Evolutionary conservation across 1,140 invertebrate species (phyloP).

Genomic region (Teleopsis dalmanni): DNA sequence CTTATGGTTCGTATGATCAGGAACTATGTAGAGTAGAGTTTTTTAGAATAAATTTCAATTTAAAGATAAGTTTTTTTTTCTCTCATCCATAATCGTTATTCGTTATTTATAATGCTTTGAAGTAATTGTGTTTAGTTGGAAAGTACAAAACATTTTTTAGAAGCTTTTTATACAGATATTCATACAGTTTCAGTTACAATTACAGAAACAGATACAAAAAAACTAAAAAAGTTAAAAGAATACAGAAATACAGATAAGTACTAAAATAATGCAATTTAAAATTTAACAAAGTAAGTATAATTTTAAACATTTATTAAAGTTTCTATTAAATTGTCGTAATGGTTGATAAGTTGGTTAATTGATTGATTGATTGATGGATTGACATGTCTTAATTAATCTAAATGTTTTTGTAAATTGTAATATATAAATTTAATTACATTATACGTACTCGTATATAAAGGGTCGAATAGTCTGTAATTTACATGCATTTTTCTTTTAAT

Average conservation of each 20-base stretch:
- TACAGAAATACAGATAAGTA: background rate
- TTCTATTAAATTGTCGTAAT: conserved; percentile 44
- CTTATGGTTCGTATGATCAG: too few relatives aligned
- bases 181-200: background rate
- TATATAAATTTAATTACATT: conserved; percentile 9
- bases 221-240: background rate
- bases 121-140: too few relatives aligned
- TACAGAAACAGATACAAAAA: background rate
- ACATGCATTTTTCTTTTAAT: too few relatives aligned
- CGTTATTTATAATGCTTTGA: too few relatives aligned
- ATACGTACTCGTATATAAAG: too few relatives aligned
- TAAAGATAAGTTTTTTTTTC: too few relatives aligned
- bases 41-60: too few relatives aligned
- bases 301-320: conserved; percentile 36
- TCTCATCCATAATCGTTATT: too few relatives aligned
- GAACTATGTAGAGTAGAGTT: too few relatives aligned
- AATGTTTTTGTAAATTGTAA: conserved; percentile 14
- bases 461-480: too few relatives aligned
- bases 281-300: conserved; percentile 33
- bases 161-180: background rate
- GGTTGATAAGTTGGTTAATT: conserved; percentile 43
- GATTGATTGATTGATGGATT: conserved; percentile 31
- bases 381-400: conserved; percentile 21
- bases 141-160: too few relatives aligned
- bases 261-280: background rate